Evolutionary conservation across 2,113 vertebrate genomes (phyloP), one percentile per base, ranked within the genome.

Genomic region (Lampris megalopsis): DNA sequence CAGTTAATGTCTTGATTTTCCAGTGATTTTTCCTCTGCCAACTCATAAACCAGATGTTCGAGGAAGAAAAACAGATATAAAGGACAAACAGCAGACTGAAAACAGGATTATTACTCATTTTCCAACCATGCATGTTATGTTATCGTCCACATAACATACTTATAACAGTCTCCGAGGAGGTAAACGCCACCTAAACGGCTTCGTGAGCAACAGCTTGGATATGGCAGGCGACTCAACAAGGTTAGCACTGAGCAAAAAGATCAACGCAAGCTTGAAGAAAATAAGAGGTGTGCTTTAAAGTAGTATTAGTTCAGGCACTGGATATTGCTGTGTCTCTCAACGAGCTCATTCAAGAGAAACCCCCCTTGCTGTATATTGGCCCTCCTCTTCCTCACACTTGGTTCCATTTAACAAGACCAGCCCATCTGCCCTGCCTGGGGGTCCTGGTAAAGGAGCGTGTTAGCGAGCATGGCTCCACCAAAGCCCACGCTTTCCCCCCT

Each of bases 361-460:
- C 80, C 74, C 54, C 73, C 24, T 24, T 76, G 81, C 74, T 72
- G 49, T 71, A 57, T 85, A 81, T 70, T 35, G 53, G 66, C 71
- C 84, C 79, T 77, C 70, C 79, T 84, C 75, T 77, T 45, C 73
- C 54, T 73, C 71, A 84, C 76, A 79, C 70, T 66, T 67, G 68
- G 63, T 88, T 64, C 2, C 41, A 79, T 71, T 88, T 72, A 83
- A 65, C 35, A 47, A 50, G 70, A 36, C 6, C 3, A 35, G 61
- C 70, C 70, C 60, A 85, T 81, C 64, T 45, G 48, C 60, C 59
- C 73, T 10, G 41, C 75, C 68, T 59, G 52, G 62, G 64, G 66
- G 58, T 78, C 61, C 58, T 10, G 3, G 52, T 0, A 60, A 60
- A 45, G 65, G 42, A 74, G 35, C 0, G 8, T n/a, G 61, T 7